Conservation (phyloP, 2,113 vertebrate species). For the Ictidomys tridecemlineatus region DNA sequence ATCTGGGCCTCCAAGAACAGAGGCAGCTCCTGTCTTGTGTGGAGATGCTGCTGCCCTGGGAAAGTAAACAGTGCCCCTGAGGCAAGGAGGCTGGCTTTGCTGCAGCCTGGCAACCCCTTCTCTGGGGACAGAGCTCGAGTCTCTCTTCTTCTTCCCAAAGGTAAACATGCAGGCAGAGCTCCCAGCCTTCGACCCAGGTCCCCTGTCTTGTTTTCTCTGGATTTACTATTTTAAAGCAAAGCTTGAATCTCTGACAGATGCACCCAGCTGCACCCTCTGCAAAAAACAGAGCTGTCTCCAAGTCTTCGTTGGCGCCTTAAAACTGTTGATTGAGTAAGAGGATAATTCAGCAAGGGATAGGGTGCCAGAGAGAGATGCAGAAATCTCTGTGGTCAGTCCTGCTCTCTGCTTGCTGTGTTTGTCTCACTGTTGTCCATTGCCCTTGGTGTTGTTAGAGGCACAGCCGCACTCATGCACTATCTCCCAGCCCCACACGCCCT, state of each 20-base stretch:
- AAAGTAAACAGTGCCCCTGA: not conserved
- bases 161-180: not conserved
- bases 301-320: not conserved
- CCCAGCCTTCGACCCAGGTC: too few species aligned
- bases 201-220: not conserved
- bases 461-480: not conserved
- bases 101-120: not conserved
- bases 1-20: not conserved
- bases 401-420: not conserved
- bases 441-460: slow-evolving; percentile 3
- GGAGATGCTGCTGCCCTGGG: not conserved
- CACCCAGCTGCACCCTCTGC: not conserved
- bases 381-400: not conserved
- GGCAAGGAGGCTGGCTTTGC: not conserved
- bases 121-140: not conserved
- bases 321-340: not conserved
- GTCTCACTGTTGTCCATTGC: not conserved
- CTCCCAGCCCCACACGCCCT: not conserved
- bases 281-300: not conserved
- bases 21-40: not conserved
- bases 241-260: not conserved
- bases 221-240: slow-evolving; percentile 47
- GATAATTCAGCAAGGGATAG: too few species aligned
- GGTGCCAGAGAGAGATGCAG: not conserved
- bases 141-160: slow-evolving; percentile 5